phyloP scores from a whole-genome alignment of 2,888 invertebrate species.

The Coecobrya sp. region DNA sequence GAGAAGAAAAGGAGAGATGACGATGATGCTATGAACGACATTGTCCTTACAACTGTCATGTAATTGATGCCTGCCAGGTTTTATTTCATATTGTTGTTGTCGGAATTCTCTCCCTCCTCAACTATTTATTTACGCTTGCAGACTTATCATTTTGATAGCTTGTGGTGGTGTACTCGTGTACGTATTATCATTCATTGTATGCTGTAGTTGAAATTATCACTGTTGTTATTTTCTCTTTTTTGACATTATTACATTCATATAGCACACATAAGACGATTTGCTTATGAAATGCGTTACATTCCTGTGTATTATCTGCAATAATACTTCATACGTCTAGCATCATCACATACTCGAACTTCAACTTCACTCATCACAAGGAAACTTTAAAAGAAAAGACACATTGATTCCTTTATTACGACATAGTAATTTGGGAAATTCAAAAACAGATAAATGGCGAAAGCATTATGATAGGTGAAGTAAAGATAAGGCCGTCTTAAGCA shows the following conservation, averaged over 20 bases:
- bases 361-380: too few relatives aligned
- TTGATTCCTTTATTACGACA: too few relatives aligned
- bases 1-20: constrained; percentile 25
- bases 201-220: constrained; percentile 13
- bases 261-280: too few relatives aligned
- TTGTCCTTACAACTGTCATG: constrained; percentile 51
- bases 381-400: too few relatives aligned
- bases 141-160: constrained; percentile 30
- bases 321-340: too few relatives aligned
- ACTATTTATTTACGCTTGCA: constrained; percentile 16
- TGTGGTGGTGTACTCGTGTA: background rate
- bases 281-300: too few relatives aligned
- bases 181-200: constrained; percentile 18
- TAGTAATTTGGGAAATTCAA: too few relatives aligned
- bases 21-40: constrained; percentile 26
- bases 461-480: too few relatives aligned
- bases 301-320: too few relatives aligned
- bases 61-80: constrained; percentile 76
- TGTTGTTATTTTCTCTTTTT: background rate
- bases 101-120: background rate
- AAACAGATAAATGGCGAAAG: too few relatives aligned
- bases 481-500: too few relatives aligned
- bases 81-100: constrained; percentile 20
- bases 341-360: too few relatives aligned
- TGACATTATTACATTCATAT: background rate